Evolutionary conservation across 2,113 vertebrate genomes (phyloP).

Genomic region (Corythornis madagascariensis): DNA sequence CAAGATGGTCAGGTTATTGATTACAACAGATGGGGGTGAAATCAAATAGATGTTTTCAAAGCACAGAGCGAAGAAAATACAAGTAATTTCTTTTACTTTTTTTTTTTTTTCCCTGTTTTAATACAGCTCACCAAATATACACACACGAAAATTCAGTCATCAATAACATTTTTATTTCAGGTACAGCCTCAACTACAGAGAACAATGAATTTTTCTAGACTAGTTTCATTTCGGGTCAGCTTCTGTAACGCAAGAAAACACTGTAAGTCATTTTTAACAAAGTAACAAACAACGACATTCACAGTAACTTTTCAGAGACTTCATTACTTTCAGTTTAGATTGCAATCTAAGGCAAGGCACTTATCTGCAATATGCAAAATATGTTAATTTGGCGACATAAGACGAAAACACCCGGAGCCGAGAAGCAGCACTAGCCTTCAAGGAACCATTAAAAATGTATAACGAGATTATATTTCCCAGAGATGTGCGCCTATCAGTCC

Average conservation of each 20-base stretch:
- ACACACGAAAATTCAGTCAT: constrained; percentile 90
- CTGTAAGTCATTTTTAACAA: constrained; percentile 73
- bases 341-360: constrained; percentile 64
- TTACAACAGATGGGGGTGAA: constrained; percentile 98
- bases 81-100: constrained; percentile 92
- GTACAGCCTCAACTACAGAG: constrained; percentile 84
- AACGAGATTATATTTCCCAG: neutral
- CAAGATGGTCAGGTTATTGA: constrained; percentile 99
- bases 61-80: constrained; percentile 97
- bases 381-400: constrained; percentile 24
- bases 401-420: constrained; percentile 1
- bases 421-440: constrained; percentile 30
- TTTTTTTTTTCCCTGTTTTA: constrained; percentile 77
- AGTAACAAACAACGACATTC: constrained; percentile 66
- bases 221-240: constrained; percentile 74
- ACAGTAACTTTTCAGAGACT: constrained; percentile 69
- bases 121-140: constrained; percentile 85
- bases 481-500: too few species aligned
- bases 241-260: constrained; percentile 68
- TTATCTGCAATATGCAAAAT: constrained; percentile 57
- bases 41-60: constrained; percentile 98
- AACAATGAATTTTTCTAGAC: constrained; percentile 83
- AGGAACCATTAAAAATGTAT: constrained; percentile 36
- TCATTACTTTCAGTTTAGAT: constrained; percentile 62
- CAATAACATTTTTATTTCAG: constrained; percentile 90